Evolutionary conservation across 2,888 invertebrate genomes (phyloP).

Genomic region (Ichneumoninae sp.): DNA sequence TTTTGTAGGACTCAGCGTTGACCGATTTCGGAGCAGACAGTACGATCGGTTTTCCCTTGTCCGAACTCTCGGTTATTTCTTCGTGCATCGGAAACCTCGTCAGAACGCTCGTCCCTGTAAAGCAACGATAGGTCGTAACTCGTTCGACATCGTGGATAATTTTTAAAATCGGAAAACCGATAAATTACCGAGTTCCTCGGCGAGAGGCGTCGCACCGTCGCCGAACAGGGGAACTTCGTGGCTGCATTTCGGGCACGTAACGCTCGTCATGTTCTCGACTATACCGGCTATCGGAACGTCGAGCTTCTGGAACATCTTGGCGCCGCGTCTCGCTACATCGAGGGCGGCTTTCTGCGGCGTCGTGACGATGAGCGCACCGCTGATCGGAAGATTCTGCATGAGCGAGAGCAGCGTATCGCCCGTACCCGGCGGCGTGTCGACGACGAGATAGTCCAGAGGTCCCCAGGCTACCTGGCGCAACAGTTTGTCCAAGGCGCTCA

Average conservation of each 20-base stretch:
- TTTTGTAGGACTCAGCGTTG: slow-evolving; percentile 78
- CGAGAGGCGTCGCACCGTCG: slow-evolving; percentile 87
- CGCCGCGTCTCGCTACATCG: slow-evolving; percentile 93
- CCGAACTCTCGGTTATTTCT: slow-evolving; percentile 89
- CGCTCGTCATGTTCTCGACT: slow-evolving; percentile 95
- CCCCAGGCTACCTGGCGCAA: slow-evolving; percentile 95
- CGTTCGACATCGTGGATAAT: background rate
- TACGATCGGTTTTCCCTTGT: slow-evolving; percentile 91
- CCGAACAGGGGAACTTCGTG: slow-evolving; percentile 91
- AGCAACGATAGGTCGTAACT: background rate
- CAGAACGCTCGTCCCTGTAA: slow-evolving; percentile 86
- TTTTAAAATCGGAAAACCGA: background rate
- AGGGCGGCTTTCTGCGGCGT: slow-evolving; percentile 96
- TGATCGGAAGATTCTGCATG: slow-evolving; percentile 94
- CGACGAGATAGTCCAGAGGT: slow-evolving; percentile 93
- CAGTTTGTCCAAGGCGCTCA: slow-evolving; percentile 95
- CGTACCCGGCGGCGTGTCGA: slow-evolving; percentile 98
- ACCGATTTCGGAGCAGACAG: slow-evolving; percentile 87
- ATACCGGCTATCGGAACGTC: slow-evolving; percentile 94
- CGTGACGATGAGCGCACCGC: slow-evolving; percentile 95
- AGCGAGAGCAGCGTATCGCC: slow-evolving; percentile 97
- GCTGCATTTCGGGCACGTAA: slow-evolving; percentile 89
- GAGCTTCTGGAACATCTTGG: slow-evolving; percentile 94
- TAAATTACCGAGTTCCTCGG: slow-evolving; percentile 86
- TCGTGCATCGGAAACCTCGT: slow-evolving; percentile 90